Percentiles rank a stretch among this genome's conserved stretches.
Conservation (phyloP, 2,888 invertebrate species). For the Cancer borealis region DNA sequence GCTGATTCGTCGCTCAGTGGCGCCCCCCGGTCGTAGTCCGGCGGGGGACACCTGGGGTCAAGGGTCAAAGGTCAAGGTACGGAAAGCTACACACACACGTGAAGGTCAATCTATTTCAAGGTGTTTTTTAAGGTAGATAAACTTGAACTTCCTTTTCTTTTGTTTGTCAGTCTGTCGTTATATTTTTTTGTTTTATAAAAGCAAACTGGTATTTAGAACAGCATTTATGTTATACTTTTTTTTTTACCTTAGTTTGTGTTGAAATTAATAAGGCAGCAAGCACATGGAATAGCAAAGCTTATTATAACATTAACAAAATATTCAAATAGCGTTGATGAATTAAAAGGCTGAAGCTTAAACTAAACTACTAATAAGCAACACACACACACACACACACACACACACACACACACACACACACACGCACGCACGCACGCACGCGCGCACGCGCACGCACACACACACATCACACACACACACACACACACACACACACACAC, state of each 20-base stretch:
- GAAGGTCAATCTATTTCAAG: not conserved
- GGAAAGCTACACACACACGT: not conserved
- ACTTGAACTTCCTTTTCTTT: not conserved
- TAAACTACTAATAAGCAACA: not conserved
- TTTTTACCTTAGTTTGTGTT: not conserved
- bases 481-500: too few species aligned
- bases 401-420: slow-evolving; percentile 26
- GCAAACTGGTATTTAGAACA: not conserved
- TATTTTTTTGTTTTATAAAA: not conserved
- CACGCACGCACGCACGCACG: too few species aligned
- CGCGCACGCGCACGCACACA: too few species aligned
- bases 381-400: not conserved
- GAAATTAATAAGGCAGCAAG: not conserved
- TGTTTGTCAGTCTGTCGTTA: not conserved
- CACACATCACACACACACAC: too few species aligned
- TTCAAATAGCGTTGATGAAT: not conserved
- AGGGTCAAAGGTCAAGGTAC: not conserved
- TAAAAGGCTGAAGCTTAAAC: not conserved
- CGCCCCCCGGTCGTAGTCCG: slow-evolving; percentile 69
- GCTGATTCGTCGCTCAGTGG: slow-evolving; percentile 68
- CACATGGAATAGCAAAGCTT: not conserved
- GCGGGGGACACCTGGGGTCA: slow-evolving; percentile 74
- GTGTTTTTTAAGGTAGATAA: not conserved
- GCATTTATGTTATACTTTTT: not conserved
- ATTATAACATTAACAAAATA: not conserved